These are phyloP conservation scores for Stictocephala bisonia DNA, from an alignment of 2,888 invertebrate species.

Conservation along the genomic window DNA sequence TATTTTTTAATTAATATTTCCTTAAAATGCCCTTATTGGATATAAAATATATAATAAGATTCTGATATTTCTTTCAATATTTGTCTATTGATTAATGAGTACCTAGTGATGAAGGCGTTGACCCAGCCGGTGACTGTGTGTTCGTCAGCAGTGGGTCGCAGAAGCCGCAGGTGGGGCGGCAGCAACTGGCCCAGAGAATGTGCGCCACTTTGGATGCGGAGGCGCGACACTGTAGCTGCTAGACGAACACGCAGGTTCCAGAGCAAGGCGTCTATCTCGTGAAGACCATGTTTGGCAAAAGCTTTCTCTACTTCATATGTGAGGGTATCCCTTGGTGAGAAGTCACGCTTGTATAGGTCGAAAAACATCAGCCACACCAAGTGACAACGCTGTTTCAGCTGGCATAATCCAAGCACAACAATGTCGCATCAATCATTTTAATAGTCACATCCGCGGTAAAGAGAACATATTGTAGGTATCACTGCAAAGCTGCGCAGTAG, in stretches of 20 bases:
- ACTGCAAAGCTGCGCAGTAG: no score
- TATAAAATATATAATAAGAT: background rate
- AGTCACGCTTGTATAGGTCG: constrained; percentile 76
- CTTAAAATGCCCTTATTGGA: background rate
- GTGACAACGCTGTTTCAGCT: constrained; percentile 64
- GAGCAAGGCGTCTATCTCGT: constrained; percentile 72
- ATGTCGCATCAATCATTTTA: no score
- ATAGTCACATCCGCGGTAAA: no score
- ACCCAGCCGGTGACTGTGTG: constrained; percentile 74
- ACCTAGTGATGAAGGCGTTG: constrained; percentile 79
- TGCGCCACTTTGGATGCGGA: constrained; percentile 80
- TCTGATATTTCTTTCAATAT: background rate
- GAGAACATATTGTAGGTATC: no score
- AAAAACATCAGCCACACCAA: constrained; percentile 76
- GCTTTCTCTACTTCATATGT: constrained; percentile 37
- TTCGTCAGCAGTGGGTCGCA: constrained; percentile 72
- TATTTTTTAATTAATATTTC: no score
- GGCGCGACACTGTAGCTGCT: constrained; percentile 80
- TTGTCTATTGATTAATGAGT: constrained; percentile 40
- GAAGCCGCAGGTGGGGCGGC: constrained; percentile 78
- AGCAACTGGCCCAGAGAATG: constrained; percentile 74
- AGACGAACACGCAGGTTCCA: constrained; percentile 75
- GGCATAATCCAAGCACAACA: no score
- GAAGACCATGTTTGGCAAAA: constrained; percentile 52
- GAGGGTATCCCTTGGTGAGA: constrained; percentile 59